These are phyloP conservation scores for Eumeta japonica DNA, from an alignment of 1,140 invertebrate species.

Conservation along the genomic window DNA sequence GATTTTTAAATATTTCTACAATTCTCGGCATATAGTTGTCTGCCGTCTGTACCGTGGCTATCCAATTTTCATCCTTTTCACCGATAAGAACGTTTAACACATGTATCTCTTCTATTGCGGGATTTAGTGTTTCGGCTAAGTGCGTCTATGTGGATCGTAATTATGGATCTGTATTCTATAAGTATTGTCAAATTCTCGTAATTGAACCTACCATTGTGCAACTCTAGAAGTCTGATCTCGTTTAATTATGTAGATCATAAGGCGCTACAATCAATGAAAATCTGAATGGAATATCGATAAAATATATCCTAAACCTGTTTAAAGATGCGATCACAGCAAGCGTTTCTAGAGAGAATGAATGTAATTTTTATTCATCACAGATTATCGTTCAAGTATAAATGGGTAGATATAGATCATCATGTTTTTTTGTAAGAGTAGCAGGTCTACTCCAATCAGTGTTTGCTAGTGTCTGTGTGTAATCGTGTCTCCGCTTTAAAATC, in stretches of 20 bases:
- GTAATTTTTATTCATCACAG: neutral
- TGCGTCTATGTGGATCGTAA: neutral
- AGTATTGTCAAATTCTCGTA: neutral
- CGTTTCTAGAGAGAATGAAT: neutral
- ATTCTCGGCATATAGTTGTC: slow-evolving; percentile 5
- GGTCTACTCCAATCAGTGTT: neutral
- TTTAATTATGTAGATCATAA: neutral
- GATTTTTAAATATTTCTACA: too few species aligned
- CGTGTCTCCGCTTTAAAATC: neutral
- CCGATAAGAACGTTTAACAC: neutral
- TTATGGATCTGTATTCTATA: neutral
- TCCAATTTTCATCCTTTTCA: neutral
- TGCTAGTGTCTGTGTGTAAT: slow-evolving; percentile 3
- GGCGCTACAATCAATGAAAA: neutral
- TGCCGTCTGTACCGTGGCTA: slow-evolving; percentile 3
- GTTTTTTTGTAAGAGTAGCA: slow-evolving; percentile 1
- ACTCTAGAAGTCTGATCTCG: slow-evolving; percentile 1
- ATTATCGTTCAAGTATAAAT: neutral
- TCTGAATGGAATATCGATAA: neutral
- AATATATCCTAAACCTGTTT: neutral
- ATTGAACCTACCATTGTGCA: neutral
- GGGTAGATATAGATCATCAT: neutral
- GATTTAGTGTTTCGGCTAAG: neutral
- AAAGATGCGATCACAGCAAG: neutral
- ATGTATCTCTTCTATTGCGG: neutral